Evolutionary conservation across 2,888 invertebrate genomes (phyloP), one percentile per base, ranked within the genome.

Genomic region (Cheilosia scutellata): DNA sequence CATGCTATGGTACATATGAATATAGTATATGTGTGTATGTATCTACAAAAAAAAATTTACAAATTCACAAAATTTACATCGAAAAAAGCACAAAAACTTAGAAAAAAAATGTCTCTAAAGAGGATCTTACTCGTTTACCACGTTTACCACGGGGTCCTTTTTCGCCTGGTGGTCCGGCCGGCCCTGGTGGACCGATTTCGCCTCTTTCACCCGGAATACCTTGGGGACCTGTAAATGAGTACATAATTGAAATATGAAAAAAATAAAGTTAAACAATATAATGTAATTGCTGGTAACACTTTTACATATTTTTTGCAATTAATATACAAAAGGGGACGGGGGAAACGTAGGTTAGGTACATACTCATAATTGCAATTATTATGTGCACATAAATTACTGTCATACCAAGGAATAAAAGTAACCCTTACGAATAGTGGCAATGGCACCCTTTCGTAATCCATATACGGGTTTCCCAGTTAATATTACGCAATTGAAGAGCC

Each of bases 101-200:
- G 44, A 33, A 70, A 6, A 40, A 51, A 44, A 27, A 40, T 25
- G 31, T 51, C 25, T 83, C 6, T 68, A 6, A 40, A 71, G 80
- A 84, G 47, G 84, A 86, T 94, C 94, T 96, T 96, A 97, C 98
- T 97, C 96, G 95, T 94, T 97, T 97, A 94, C 98, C 98, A 93
- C 97, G 95, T 93, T 97, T 97, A 92, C 98, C 98, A 91, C 98
- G 95, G 89, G 96, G 94, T 92, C 98, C 98, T 93, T 96, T 97
- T 93, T 97, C 97, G 89, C 98, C 98, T 88, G 95, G 94, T 88
- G 95, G 96, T 90, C 97, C 97, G 89, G 95, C 89, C 27, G 92
- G 92, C 82, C 98, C 98, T 88, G 94, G 93, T 88, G 95, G 96
- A 89, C 97, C 97, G 89, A 94, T 65, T 87, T 91, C 91, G 11